Percentiles rank a stretch among this genome's conserved stretches.
Evolutionary conservation across 1,140 invertebrate species (phyloP).

Genomic region (Belonocnema kinseyi): DNA sequence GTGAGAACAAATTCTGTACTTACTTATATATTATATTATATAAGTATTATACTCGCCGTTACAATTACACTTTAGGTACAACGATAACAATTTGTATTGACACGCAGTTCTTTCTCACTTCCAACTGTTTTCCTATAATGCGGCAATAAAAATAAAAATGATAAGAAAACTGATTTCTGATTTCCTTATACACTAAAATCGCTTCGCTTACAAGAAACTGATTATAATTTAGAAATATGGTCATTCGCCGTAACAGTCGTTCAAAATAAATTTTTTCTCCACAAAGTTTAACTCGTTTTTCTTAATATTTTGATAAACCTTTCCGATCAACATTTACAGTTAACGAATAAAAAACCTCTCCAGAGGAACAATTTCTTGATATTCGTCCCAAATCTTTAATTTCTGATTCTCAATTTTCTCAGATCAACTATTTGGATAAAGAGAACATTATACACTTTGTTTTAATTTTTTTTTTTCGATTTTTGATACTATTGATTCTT

Average conservation of each 20-base stretch:
- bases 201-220: background rate
- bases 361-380: too few relatives aligned
- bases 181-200: background rate
- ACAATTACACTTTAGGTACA: constrained; percentile 55
- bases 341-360: too few relatives aligned
- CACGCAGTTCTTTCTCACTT: constrained; percentile 5
- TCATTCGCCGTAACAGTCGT: background rate
- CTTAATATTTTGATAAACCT: constrained; percentile 1
- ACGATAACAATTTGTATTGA: constrained; percentile 48
- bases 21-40: constrained; percentile 32
- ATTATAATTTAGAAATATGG: background rate
- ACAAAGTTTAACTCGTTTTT: background rate
- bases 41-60: constrained; percentile 46
- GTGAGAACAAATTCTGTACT: constrained; percentile 14
- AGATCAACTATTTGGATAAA: background rate
- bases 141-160: background rate
- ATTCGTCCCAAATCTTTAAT: too few relatives aligned
- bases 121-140: background rate
- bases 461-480: background rate
- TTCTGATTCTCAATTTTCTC: background rate
- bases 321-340: background rate
- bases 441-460: background rate
- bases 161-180: background rate
- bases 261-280: background rate
- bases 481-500: background rate